phyloP scores from a whole-genome alignment of 2,797 vertebrate species.

The Silurus aristotelis region DNA sequence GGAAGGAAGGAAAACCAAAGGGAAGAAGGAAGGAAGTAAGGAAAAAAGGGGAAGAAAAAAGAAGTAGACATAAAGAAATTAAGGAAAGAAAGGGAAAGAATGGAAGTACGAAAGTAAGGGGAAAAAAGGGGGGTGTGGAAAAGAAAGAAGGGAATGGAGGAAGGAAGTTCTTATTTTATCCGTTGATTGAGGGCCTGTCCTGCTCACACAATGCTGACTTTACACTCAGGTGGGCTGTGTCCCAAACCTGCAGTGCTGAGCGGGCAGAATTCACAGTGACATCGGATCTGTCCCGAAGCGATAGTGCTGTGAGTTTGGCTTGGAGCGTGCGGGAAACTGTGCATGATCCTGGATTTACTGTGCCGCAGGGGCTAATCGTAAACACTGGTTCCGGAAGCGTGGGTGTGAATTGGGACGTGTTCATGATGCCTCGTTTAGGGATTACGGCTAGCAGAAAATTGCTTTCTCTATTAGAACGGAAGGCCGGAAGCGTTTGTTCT shows the following conservation, averaged over 20 bases:
- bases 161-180: neutral
- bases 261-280: slow-evolving; percentile 28
- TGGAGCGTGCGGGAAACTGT: neutral
- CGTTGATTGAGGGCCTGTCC: slow-evolving; percentile 19
- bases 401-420: neutral
- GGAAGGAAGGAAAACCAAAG: too few relatives aligned
- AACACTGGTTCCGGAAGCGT: neutral
- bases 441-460: neutral
- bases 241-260: slow-evolving; percentile 11
- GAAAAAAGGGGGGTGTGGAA: too few relatives aligned
- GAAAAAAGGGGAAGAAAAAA: too few relatives aligned
- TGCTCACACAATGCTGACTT: neutral
- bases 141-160: too few relatives aligned
- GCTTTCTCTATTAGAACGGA: neutral
- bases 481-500: neutral
- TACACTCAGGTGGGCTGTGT: slow-evolving; percentile 13
- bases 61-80: too few relatives aligned
- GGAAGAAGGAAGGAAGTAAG: too few relatives aligned
- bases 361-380: neutral
- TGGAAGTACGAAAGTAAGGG: too few relatives aligned
- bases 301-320: slow-evolving; percentile 22
- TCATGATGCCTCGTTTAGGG: neutral
- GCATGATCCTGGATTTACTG: neutral
- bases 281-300: neutral
- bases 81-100: too few relatives aligned